Base-by-base conservation (phyloP, 2,888 invertebrate species). In the Scaptomyza caliginosa region DNA sequence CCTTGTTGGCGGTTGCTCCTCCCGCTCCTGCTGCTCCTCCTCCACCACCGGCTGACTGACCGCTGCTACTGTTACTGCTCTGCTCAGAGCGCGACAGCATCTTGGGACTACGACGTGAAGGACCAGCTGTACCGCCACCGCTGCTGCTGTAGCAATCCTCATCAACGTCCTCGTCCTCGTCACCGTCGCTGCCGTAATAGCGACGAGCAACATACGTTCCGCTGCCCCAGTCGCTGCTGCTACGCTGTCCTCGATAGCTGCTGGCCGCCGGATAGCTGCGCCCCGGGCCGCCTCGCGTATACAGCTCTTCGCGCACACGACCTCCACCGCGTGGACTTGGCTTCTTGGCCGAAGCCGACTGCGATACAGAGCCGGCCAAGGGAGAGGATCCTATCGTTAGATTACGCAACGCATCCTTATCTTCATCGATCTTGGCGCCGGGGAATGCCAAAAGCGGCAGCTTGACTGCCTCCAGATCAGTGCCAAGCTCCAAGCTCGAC, bases 101-200 rank as follows among this genome's bases (percentile, higher is more conserved):
- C 67, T 57, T 91, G 81, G 91, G 93, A 81, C 92, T 94, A 71
- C 92, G 93, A 57, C 92, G 93, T 92, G 56, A 90, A 89, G 93
- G 50, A 43, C 16, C n/a, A 82, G n/a, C n/a, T n/a, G n/a, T n/a
- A n/a, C 93, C 89, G 78, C 94, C 64, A 0, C 78, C 69, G 4
- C 79, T 32, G 63, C 75, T 72, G 50, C 71, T 72, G 76, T 83
- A 93, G 21, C 93, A 92, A 71, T 95, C 95, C 67, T 96, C 96
- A 2, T 94, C 94, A 19, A 96, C 95, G 32, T 94, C 94, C 80
- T 96, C 96, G 0, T 91, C 89, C 87, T 96, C 96, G 11, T 76
- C 92, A 59, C 89, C 85, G 3, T 71, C 92, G 65, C 71, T 90
- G 77, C 67, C 91, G n/a, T 83, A 88, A 40, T 80, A 87, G 28